Conservation (phyloP, 2,797 vertebrate species). For the Spea hammondii region DNA sequence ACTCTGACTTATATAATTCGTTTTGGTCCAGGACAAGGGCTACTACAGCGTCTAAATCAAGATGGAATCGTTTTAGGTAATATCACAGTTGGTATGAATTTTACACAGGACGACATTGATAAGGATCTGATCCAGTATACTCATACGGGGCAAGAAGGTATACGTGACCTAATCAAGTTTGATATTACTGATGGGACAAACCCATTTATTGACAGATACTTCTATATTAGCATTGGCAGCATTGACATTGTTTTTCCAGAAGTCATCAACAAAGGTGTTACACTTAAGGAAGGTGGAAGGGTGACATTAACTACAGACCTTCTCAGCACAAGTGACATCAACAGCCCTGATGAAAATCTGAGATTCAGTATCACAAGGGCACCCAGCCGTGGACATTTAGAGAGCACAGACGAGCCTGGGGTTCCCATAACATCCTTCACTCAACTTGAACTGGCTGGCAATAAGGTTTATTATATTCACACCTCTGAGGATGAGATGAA, state of each 20-base stretch:
- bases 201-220: constrained; percentile 78
- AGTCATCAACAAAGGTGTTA: constrained; percentile 83
- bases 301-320: constrained; percentile 82
- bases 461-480: constrained; percentile 84
- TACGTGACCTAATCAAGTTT: constrained; percentile 82
- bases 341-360: constrained; percentile 81
- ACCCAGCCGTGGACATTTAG: constrained; percentile 78
- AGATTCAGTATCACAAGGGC: constrained; percentile 78
- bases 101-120: constrained; percentile 84
- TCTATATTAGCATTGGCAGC: constrained; percentile 79
- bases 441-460: constrained; percentile 79
- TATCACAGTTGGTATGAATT: constrained; percentile 81
- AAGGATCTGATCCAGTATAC: constrained; percentile 76
- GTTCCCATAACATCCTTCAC: constrained; percentile 81
- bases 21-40: constrained; percentile 76
- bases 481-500: constrained; percentile 82
- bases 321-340: constrained; percentile 81
- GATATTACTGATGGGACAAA: constrained; percentile 86
- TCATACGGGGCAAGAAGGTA: constrained; percentile 80
- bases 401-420: constrained; percentile 76
- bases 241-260: constrained; percentile 81
- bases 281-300: constrained; percentile 80
- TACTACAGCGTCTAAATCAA: constrained; percentile 75
- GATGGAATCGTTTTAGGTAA: constrained; percentile 71
- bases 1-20: constrained; percentile 75